Percentiles rank a stretch among this genome's conserved stretches.
These are phyloP conservation scores for Polyommatus icarus DNA, from an alignment of 2,888 invertebrate genomes.

Conservation along the genomic window DNA sequence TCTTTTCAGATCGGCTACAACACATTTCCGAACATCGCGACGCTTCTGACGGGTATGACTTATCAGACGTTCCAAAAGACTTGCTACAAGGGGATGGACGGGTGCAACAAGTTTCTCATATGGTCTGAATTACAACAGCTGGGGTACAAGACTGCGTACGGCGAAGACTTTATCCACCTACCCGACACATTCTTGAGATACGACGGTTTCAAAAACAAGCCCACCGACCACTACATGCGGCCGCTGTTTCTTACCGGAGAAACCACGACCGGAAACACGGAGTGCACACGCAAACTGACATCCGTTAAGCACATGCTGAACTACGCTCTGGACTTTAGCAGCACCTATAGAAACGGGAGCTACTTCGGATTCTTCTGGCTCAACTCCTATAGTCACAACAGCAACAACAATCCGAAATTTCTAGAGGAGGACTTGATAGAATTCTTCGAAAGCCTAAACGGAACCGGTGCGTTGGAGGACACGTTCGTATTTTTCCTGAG, in stretches of 20 bases:
- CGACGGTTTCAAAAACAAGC: conserved; percentile 84
- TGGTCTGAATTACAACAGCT: conserved; percentile 86
- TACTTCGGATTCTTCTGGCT: conserved; percentile 89
- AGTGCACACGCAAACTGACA: conserved; percentile 69
- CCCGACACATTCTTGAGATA: conserved; percentile 83
- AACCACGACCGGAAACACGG: conserved; percentile 60
- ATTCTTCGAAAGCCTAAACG: conserved; percentile 78
- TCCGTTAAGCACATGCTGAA: conserved; percentile 84
- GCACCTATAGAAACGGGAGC: conserved; percentile 79
- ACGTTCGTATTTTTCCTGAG: conserved; percentile 86
- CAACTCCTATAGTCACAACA: conserved; percentile 86
- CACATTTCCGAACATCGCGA: conserved; percentile 93
- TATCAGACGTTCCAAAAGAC: conserved; percentile 74
- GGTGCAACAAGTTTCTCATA: conserved; percentile 86
- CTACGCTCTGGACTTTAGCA: conserved; percentile 82
- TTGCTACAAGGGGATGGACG: conserved; percentile 63
- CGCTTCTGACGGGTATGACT: conserved; percentile 85
- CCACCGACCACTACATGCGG: conserved; percentile 90
- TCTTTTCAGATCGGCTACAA: conserved; percentile 86
- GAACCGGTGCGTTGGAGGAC: conserved; percentile 79
- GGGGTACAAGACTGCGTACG: conserved; percentile 88
- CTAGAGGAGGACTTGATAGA: conserved; percentile 81
- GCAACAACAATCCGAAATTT: conserved; percentile 81
- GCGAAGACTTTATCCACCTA: conserved; percentile 83
- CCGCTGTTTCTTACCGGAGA: conserved; percentile 86